These are phyloP conservation scores for Aporrectodea caliginosa DNA, from an alignment of 1,140 invertebrate genomes.

Conservation along the genomic window DNA sequence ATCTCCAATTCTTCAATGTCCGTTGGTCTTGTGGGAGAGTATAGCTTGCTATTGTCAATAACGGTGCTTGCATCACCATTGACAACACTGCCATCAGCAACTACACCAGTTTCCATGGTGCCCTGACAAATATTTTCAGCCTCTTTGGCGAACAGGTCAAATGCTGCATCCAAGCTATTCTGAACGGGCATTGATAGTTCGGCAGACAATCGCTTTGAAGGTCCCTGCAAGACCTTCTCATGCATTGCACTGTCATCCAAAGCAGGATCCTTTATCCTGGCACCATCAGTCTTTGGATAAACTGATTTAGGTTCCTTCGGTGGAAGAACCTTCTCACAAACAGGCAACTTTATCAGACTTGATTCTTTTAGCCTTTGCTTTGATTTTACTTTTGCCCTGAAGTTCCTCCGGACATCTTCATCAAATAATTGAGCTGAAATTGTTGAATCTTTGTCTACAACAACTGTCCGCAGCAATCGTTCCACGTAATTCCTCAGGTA, in stretches of 20 bases:
- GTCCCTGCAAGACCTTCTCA: not conserved
- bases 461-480: no score
- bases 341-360: no score
- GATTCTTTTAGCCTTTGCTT: no score
- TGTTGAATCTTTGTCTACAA: no score
- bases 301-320: not conserved
- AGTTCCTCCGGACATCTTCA: no score
- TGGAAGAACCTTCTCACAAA: not conserved
- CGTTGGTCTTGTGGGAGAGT: not conserved
- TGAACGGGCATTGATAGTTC: not conserved
- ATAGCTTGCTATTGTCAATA: not conserved
- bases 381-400: no score
- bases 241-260: not conserved
- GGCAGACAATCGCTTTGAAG: not conserved
- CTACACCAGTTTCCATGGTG: not conserved
- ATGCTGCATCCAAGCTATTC: not conserved
- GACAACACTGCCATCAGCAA: not conserved
- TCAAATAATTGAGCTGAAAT: no score
- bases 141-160: constrained; percentile 14
- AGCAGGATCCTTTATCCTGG: not conserved
- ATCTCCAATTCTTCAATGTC: not conserved
- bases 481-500: not conserved
- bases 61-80: not conserved
- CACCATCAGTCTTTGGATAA: not conserved
- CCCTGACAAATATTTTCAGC: not conserved